Evolutionary conservation across 2,113 vertebrate species (phyloP).

Genomic region (Laticauda laticaudata): DNA sequence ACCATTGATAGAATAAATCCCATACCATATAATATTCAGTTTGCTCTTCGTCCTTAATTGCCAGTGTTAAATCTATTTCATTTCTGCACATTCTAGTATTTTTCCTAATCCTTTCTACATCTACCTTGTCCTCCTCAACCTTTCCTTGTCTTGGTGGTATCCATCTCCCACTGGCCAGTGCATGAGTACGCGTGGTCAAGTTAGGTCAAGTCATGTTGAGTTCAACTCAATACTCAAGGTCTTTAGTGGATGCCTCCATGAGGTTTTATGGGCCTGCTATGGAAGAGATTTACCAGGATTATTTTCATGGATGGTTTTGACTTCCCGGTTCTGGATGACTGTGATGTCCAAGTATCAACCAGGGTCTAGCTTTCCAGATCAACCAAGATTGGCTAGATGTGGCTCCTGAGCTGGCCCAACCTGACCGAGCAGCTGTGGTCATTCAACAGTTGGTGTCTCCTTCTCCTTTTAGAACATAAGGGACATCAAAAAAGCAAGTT

Average conservation of each 20-base stretch:
- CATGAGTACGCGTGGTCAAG: no score
- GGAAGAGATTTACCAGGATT: neutral
- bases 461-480: neutral
- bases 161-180: neutral
- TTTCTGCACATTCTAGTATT: no score
- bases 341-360: neutral
- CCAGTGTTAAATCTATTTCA: no score
- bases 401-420: neutral
- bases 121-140: neutral
- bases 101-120: neutral
- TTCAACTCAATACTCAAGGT: neutral
- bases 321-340: neutral
- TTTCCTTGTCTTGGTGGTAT: neutral
- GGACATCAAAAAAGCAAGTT: neutral
- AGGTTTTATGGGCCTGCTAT: neutral
- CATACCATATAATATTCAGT: no score
- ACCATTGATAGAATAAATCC: no score
- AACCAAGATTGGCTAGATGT: neutral
- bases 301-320: neutral
- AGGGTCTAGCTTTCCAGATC: neutral
- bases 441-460: neutral
- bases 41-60: no score
- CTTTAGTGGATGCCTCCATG: neutral
- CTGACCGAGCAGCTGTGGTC: neutral
- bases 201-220: neutral